phyloP scores from a whole-genome alignment of 2,113 vertebrate species.

The Chrysemys picta region DNA sequence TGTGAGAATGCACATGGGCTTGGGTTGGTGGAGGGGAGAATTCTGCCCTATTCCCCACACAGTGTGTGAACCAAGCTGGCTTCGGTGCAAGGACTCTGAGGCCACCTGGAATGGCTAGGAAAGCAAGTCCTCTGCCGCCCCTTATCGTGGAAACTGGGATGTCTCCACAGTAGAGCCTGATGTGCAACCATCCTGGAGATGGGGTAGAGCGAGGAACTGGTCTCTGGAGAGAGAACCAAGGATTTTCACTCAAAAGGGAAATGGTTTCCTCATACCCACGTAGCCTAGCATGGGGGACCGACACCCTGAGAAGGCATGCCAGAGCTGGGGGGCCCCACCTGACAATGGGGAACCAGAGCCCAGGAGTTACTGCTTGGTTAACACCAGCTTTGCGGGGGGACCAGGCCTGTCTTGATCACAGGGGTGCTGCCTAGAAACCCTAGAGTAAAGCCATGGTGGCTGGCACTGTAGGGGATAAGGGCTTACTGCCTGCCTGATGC shows the following conservation, averaged over 20 bases:
- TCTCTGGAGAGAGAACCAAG: neutral
- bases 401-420: neutral
- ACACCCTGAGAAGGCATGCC: neutral
- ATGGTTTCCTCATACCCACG: neutral
- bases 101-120: neutral
- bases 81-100: neutral
- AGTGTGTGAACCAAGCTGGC: no score
- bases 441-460: fast-evolving
- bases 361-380: fast-evolving
- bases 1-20: neutral
- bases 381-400: neutral
- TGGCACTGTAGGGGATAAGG: neutral
- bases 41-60: neutral
- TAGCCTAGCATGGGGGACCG: fast-evolving
- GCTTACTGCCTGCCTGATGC: neutral
- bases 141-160: fast-evolving
- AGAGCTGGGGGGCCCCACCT: neutral
- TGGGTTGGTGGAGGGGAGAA: no score
- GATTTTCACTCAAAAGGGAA: neutral
- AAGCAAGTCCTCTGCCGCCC: fast-evolving
- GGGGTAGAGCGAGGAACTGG: neutral
- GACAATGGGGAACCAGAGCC: neutral
- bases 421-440: neutral
- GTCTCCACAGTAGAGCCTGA: neutral
- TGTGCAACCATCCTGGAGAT: neutral